These are phyloP conservation scores for Protomyctophum bolini DNA, from an alignment of 2,113 vertebrate genomes.

Conservation along the genomic window DNA sequence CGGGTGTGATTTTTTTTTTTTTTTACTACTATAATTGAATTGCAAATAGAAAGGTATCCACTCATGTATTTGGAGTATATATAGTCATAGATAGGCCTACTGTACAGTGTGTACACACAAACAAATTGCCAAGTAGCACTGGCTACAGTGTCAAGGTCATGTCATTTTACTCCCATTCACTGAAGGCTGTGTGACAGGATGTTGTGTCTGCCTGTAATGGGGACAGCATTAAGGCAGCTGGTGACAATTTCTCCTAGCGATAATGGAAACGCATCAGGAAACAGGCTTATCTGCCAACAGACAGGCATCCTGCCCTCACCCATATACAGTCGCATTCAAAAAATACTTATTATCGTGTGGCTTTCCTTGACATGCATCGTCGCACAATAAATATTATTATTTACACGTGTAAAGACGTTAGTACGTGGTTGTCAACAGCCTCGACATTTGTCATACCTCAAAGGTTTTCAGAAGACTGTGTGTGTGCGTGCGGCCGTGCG, in stretches of 20 bases:
- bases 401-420: too few relatives aligned
- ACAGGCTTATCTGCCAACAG: constrained; percentile 32
- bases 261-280: constrained; percentile 47
- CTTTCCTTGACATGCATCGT: constrained; percentile 1
- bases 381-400: not conserved
- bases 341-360: constrained; percentile 30
- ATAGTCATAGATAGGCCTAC: not conserved
- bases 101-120: not conserved
- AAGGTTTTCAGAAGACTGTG: not conserved
- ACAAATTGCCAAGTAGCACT: not conserved
- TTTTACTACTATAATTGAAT: too few relatives aligned
- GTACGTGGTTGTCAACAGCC: too few relatives aligned
- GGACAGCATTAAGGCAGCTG: constrained; percentile 47
- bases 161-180: not conserved
- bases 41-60: too few relatives aligned
- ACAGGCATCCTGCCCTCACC: constrained; percentile 13
- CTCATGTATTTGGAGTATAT: not conserved
- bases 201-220: constrained; percentile 15
- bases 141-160: not conserved
- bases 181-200: not conserved
- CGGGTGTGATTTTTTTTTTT: too few relatives aligned
- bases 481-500: not conserved
- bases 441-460: too few relatives aligned
- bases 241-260: constrained; percentile 16
- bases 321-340: constrained; percentile 7